These are phyloP conservation scores for Leptodirus hochenwartii DNA, from an alignment of 2,888 invertebrate species.

Conservation along the genomic window DNA sequence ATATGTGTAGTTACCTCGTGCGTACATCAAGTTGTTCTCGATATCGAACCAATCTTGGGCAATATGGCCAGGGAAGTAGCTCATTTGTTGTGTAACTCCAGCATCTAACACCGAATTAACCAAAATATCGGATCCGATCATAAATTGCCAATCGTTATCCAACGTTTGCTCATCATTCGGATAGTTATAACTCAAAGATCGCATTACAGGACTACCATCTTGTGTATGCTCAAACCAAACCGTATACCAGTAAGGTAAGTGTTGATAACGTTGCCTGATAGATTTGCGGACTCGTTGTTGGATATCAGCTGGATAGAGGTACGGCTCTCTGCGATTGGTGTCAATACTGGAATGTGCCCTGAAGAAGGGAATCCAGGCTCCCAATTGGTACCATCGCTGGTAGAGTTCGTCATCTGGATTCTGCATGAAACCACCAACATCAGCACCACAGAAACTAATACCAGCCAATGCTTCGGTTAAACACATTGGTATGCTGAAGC, in stretches of 20 bases:
- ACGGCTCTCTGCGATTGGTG: slow-evolving; percentile 84
- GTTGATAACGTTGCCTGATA: slow-evolving; percentile 60
- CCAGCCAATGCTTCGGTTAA: slow-evolving; percentile 66
- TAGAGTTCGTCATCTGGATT: slow-evolving; percentile 78
- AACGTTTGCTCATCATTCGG: slow-evolving; percentile 60
- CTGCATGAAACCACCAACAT: slow-evolving; percentile 85
- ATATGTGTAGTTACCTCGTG: no score
- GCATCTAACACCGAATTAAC: slow-evolving; percentile 68
- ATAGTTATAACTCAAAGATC: slow-evolving; percentile 78
- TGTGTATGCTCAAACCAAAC: slow-evolving; percentile 73
- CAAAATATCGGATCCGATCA: slow-evolving; percentile 64
- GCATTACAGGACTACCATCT: slow-evolving; percentile 69
- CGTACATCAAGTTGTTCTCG: slow-evolving; percentile 2
- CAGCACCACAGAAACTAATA: slow-evolving; percentile 77
- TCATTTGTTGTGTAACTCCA: slow-evolving; percentile 48
- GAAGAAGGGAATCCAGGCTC: slow-evolving; percentile 79
- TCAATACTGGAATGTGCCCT: slow-evolving; percentile 88
- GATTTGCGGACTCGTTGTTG: slow-evolving; percentile 33
- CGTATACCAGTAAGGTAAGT: slow-evolving; percentile 79
- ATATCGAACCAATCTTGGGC: slow-evolving; percentile 24
- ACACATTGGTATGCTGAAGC: slow-evolving; percentile 73
- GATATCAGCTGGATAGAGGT: slow-evolving; percentile 62
- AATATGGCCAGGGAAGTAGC: slow-evolving; percentile 87
- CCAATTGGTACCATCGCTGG: slow-evolving; percentile 87
- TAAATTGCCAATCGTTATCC: slow-evolving; percentile 59